Percentiles rank a stretch among this genome's conserved stretches.
Evolutionary conservation across 1,140 invertebrate genomes (phyloP).

Genomic region (Mizuhopecten yessoensis): DNA sequence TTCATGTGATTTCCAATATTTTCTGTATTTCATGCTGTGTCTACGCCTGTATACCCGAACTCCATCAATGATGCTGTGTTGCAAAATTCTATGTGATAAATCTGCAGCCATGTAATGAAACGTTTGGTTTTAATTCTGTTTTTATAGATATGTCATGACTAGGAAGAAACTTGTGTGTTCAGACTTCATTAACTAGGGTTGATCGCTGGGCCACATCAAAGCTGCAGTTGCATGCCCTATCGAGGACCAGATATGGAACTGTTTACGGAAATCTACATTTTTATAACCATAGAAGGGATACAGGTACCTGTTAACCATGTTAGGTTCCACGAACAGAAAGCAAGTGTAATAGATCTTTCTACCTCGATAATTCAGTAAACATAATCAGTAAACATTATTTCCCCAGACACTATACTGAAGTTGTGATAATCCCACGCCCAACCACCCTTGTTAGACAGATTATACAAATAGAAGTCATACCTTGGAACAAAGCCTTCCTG

Average conservation of each 20-base stretch:
- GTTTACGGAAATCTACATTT: neutral
- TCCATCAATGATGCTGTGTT: constrained; percentile 26
- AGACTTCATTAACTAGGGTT: neutral
- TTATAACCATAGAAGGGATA: neutral
- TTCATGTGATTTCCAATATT: constrained; percentile 25
- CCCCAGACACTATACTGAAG: too few relatives aligned
- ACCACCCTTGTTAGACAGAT: too few relatives aligned
- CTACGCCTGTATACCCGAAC: neutral
- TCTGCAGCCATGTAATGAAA: neutral
- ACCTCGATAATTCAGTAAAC: too few relatives aligned
- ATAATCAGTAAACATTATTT: too few relatives aligned
- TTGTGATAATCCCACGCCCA: too few relatives aligned
- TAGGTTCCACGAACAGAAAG: too few relatives aligned
- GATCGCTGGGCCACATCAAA: neutral
- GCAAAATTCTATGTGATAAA: constrained; percentile 27
- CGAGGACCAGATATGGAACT: neutral
- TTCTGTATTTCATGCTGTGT: neutral
- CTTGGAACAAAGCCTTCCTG: too few relatives aligned
- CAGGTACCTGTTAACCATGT: too few relatives aligned
- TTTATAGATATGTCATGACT: constrained; percentile 20
- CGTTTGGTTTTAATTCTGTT: constrained; percentile 21
- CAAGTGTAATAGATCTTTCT: too few relatives aligned
- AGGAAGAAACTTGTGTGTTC: neutral
- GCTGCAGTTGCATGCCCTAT: neutral
- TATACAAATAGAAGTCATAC: too few relatives aligned